Conservation (phyloP, 2,797 vertebrate genomes). For the Heteromormyrus szaboi region DNA sequence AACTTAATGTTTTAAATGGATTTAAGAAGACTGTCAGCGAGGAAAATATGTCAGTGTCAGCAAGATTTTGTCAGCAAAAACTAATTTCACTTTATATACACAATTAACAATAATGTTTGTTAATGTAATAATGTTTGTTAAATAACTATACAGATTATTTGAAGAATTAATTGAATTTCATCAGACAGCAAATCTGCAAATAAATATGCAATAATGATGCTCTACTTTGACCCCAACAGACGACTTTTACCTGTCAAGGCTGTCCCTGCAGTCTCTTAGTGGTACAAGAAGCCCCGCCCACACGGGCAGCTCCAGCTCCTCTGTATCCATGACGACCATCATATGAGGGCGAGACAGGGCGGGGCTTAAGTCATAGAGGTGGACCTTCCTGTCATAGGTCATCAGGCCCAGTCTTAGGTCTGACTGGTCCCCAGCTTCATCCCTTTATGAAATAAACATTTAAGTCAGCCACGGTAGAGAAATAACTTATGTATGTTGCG, state of each 20-base stretch:
- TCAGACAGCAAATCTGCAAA: neutral
- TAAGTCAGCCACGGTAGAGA: neutral
- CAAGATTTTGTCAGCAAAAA: neutral
- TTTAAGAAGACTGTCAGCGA: neutral
- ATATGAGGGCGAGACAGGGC: constrained; percentile 65
- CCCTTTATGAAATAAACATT: constrained; percentile 38
- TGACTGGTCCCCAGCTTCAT: constrained; percentile 28
- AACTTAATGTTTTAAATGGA: neutral
- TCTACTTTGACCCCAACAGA: neutral
- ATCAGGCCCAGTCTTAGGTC: constrained; percentile 63
- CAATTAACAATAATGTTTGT: neutral
- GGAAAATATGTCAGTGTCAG: neutral
- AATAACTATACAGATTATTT: neutral
- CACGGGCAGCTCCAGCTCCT: constrained; percentile 64
- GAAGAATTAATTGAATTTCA: neutral
- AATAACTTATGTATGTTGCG: neutral
- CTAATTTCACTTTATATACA: neutral
- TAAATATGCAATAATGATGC: neutral
- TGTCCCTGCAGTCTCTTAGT: constrained; percentile 53
- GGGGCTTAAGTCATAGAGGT: constrained; percentile 66
- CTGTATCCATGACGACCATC: constrained; percentile 64
- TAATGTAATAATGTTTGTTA: too few species aligned
- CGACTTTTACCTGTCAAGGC: constrained; percentile 51
- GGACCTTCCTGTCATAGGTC: constrained; percentile 65
- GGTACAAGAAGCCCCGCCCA: constrained; percentile 65